Base-by-base conservation (phyloP, 2,888 invertebrate species). In the Coleophora flavipennella region DNA sequence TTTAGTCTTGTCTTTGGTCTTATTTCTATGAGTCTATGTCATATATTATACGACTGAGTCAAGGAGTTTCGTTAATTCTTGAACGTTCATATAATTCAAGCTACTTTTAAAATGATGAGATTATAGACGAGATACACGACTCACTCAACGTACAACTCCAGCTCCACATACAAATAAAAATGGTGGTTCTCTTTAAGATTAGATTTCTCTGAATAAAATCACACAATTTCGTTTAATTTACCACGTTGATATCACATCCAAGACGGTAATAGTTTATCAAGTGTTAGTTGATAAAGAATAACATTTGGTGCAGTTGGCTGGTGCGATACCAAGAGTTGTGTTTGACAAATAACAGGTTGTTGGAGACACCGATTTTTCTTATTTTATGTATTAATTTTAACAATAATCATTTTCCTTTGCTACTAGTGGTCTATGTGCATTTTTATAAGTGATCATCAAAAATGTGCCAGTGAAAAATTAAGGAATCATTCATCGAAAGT, bases 261-360 rank as follows among this genome's bases (percentile, higher is more conserved):
- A 56, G 64, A 50, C 57, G 52, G 44, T 48, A 51, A 59, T 53
- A 52, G 50, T 62, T 72, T 68, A 55, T 49, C 55, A 56, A 49
- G 45, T 46, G 54, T 59, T 61, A 51, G 43, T 49, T 49, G 50
- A 47, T 55, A 48, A 51, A 56, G 60, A 48, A 59, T 51, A 57
- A 50, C 48, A 54, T 53, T 52, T 63, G 64, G 66, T 73, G 69
- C 69, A 59, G 59, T 67, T 67, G 62, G 63, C 65, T 69, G 68
- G 73, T 78, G 75, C 67, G 56, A 61, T 59, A 53, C 54, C 50
- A 63, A 74, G 67, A 73, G 69, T 69, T 70, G 67, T 75, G 66
- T 76, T 76, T 78, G 73, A 72, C 75, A 78, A 79, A 81, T 83
- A 81, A 83, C 83, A 83, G 84, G 83, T 84, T 83, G 84, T 81